A percentile compares a stretch with the other conserved stretches of the same genome.
phyloP scores from a whole-genome alignment of 2,888 invertebrate species.

The Platycheirus rosarum region DNA sequence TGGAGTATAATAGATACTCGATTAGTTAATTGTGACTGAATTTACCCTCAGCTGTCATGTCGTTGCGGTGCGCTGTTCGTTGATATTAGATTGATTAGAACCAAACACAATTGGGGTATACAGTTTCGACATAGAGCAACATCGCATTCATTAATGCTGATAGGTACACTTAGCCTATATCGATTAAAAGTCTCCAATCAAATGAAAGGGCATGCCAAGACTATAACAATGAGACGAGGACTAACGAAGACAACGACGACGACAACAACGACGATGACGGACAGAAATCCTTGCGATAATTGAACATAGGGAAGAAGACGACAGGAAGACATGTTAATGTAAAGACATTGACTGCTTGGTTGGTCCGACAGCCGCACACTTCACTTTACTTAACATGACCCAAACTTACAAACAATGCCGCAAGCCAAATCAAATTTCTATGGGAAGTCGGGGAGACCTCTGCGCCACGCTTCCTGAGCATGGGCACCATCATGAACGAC shows the following conservation, averaged over 20 bases:
- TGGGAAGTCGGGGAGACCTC: slow-evolving; percentile 14
- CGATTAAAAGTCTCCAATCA: slow-evolving; percentile 55
- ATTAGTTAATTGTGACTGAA: slow-evolving; percentile 69
- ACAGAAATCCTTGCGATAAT: slow-evolving; percentile 61
- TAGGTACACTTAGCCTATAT: slow-evolving; percentile 68
- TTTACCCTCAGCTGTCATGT: slow-evolving; percentile 70
- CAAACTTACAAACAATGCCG: slow-evolving; percentile 45
- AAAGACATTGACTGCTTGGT: slow-evolving; percentile 40
- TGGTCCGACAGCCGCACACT: slow-evolving; percentile 20
- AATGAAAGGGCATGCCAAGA: slow-evolving; percentile 34
- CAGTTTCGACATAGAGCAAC: slow-evolving; percentile 61
- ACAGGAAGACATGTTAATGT: slow-evolving; percentile 69
- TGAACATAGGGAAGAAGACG: slow-evolving; percentile 50
- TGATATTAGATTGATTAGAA: slow-evolving; percentile 71
- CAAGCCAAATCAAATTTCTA: slow-evolving; percentile 56
- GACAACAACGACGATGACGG: slow-evolving; percentile 13
- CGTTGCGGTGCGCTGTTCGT: slow-evolving; percentile 33
- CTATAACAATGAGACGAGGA: no score
- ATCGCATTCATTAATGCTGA: slow-evolving; percentile 68
- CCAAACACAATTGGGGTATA: slow-evolving; percentile 50
- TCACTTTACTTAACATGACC: slow-evolving; percentile 46
- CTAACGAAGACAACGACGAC: slow-evolving; percentile 8
- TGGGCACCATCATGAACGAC: slow-evolving; percentile 10
- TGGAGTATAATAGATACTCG: slow-evolving; percentile 70
- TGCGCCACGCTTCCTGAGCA: not conserved